These are phyloP conservation scores for Daboia siamensis DNA, from an alignment of 2,113 vertebrate genomes.

Conservation along the genomic window DNA sequence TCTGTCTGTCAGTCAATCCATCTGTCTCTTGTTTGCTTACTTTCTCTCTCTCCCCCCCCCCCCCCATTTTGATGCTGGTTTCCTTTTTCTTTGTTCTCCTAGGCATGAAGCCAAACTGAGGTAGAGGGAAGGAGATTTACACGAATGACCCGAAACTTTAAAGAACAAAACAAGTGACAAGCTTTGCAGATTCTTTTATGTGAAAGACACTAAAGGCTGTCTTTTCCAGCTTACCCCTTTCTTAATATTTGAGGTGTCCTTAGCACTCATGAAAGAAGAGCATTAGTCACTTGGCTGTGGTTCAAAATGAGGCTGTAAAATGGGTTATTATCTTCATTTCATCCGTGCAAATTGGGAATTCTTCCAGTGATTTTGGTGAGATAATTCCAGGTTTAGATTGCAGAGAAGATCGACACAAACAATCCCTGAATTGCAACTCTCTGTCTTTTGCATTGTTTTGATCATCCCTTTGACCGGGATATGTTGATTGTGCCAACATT, in stretches of 20 bases:
- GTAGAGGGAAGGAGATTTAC: constrained; percentile 19
- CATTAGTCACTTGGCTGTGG: constrained; percentile 3
- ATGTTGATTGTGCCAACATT: neutral
- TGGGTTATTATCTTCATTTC: neutral
- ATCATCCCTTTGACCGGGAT: neutral
- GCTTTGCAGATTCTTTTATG: constrained; percentile 26
- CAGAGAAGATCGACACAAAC: constrained; percentile 10
- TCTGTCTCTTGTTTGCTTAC: constrained; percentile 35
- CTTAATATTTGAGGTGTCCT: constrained; percentile 14
- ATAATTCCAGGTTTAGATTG: neutral
- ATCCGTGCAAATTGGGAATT: neutral
- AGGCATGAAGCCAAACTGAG: constrained; percentile 53
- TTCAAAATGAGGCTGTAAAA: constrained; percentile 15
- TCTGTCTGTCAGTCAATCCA: constrained; percentile 48
- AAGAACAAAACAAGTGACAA: neutral
- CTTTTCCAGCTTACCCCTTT: neutral
- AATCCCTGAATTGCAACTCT: fast-evolving
- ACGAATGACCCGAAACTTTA: constrained; percentile 14
- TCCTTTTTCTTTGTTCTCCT: constrained; percentile 37
- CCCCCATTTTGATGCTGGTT: constrained; percentile 31
- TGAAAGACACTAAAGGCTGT: neutral
- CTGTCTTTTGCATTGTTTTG: neutral
- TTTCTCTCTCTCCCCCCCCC: neutral
- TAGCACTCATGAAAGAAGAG: constrained; percentile 16
- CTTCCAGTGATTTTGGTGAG: constrained; percentile 8